Conservation (phyloP, 2,888 invertebrate species). For the Drosophila niveifrons region DNA sequence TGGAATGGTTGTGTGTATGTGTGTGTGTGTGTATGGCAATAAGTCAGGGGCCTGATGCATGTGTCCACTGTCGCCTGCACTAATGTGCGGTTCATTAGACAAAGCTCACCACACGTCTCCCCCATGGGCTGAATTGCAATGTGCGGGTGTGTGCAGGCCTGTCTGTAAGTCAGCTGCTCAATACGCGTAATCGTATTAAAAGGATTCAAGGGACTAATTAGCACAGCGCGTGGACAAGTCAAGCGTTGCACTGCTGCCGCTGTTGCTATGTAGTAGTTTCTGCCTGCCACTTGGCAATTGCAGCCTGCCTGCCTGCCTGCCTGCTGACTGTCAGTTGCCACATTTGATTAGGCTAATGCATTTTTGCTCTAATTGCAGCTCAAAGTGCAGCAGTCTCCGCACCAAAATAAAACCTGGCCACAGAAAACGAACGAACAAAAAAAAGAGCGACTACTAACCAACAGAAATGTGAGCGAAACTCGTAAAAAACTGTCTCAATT, state of each 20-base stretch:
- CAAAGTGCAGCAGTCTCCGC: neutral
- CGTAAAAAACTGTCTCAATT: conserved; percentile 55
- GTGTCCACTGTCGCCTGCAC: conserved; percentile 49
- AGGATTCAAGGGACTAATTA: conserved; percentile 79
- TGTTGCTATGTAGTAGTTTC: too few species aligned
- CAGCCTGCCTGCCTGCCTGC: conserved; percentile 16
- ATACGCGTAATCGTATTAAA: conserved; percentile 76
- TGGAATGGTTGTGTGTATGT: conserved; percentile 10
- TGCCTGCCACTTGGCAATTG: conserved; percentile 21
- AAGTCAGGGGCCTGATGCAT: conserved; percentile 58
- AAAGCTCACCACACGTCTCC: conserved; percentile 65
- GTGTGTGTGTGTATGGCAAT: conserved; percentile 52
- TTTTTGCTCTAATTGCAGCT: conserved; percentile 65
- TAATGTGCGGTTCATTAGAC: conserved; percentile 82
- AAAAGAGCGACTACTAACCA: too few species aligned
- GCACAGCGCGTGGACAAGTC: conserved; percentile 47
- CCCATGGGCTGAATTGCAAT: conserved; percentile 1
- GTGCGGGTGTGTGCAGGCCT: neutral
- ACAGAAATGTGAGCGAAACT: conserved; percentile 1
- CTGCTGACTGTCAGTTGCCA: conserved; percentile 13
- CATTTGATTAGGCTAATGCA: conserved; percentile 76
- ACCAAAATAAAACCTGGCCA: conserved; percentile 4
- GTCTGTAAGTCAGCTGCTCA: conserved; percentile 47
- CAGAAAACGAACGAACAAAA: neutral
- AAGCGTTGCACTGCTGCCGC: conserved; percentile 18